Conservation (phyloP, 2,113 vertebrate species). For the Salminus brasiliensis region DNA sequence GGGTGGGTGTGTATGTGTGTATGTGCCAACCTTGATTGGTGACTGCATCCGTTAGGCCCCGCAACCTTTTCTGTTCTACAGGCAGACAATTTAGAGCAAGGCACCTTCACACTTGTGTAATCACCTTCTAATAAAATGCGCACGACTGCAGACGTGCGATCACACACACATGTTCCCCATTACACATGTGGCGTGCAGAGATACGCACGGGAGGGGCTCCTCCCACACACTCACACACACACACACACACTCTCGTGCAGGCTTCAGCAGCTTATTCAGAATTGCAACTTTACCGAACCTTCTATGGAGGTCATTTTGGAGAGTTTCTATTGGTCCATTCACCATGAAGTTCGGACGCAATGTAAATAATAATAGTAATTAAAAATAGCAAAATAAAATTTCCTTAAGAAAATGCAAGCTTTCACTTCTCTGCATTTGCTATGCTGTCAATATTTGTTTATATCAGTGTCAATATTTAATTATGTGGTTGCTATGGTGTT, state of each 20-base stretch:
- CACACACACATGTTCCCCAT: background rate
- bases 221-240: background rate
- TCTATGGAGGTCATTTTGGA: too few species aligned
- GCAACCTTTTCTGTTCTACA: slow-evolving; percentile 40
- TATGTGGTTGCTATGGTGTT: too few species aligned
- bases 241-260: background rate
- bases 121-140: slow-evolving; percentile 19
- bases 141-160: background rate
- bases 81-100: slow-evolving; percentile 36
- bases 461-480: too few species aligned
- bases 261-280: too few species aligned
- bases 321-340: too few species aligned
- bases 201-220: background rate
- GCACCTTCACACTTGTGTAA: slow-evolving; percentile 46
- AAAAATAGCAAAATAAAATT: too few species aligned
- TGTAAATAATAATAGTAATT: too few species aligned
- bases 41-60: slow-evolving; percentile 42
- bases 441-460: too few species aligned
- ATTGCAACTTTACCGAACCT: too few species aligned
- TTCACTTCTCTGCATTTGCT: too few species aligned
- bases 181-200: background rate
- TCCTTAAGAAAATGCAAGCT: too few species aligned
- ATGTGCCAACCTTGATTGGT: slow-evolving; percentile 43
- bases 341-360: too few species aligned
- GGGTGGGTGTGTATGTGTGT: slow-evolving; percentile 37